Evolutionary conservation across 2,888 invertebrate genomes (phyloP).

Genomic region (Scrobipalpa atriplicella): DNA sequence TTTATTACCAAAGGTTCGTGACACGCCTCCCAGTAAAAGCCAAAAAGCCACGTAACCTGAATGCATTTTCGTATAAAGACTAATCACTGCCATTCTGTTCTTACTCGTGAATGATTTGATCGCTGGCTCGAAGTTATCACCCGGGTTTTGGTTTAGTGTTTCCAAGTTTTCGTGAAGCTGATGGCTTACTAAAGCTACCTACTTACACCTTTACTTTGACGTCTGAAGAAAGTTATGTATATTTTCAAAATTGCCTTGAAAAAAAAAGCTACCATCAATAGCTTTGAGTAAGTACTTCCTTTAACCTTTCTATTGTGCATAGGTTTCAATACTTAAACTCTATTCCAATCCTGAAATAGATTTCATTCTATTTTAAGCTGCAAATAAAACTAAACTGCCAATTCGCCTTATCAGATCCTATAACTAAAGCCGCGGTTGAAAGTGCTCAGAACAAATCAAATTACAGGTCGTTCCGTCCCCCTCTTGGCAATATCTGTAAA

Average conservation of each 20-base stretch:
- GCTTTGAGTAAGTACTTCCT: too few relatives aligned
- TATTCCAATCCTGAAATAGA: neutral
- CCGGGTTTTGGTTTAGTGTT: neutral
- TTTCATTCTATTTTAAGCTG: neutral
- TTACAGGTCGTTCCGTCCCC: conserved; percentile 22
- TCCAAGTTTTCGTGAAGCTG: neutral
- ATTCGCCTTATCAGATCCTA: neutral
- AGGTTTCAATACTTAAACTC: neutral
- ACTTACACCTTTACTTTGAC: neutral
- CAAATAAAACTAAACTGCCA: conserved; percentile 5
- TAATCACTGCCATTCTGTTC: conserved; percentile 20
- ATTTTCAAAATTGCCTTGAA: neutral
- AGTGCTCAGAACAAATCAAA: conserved; percentile 28
- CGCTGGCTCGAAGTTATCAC: conserved; percentile 1
- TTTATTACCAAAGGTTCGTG: conserved; percentile 69
- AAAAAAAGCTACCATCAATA: neutral
- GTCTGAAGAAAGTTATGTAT: neutral
- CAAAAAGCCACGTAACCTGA: conserved; percentile 56
- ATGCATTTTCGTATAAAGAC: conserved; percentile 30
- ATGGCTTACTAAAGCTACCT: neutral
- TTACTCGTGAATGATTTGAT: neutral
- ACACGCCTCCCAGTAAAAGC: conserved; percentile 51
- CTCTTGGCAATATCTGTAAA: conserved; percentile 35
- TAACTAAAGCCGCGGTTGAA: neutral
- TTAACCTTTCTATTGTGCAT: neutral